Conservation (phyloP, 2,888 invertebrate species). For the Cephonodes hylas region DNA sequence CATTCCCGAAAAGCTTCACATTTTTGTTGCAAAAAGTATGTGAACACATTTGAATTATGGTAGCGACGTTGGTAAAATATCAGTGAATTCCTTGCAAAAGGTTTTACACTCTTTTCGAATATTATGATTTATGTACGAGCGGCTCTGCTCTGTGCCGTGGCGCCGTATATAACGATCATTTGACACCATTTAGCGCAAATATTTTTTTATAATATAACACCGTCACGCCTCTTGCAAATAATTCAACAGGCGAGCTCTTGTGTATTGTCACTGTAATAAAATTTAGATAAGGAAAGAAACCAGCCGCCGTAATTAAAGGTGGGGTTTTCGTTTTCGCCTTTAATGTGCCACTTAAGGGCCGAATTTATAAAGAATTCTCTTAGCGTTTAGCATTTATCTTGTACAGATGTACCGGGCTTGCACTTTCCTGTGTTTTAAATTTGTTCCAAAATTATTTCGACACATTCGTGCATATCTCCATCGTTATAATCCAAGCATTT, state of each 20-base stretch:
- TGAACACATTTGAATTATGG: conserved; percentile 42
- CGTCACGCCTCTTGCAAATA: conserved; percentile 47
- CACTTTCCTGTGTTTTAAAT: conserved; percentile 1
- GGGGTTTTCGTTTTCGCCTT: conserved; percentile 55
- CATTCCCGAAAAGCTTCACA: conserved; percentile 34
- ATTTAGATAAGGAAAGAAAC: conserved; percentile 70
- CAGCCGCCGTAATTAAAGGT: conserved; percentile 68
- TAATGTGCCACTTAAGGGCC: conserved; percentile 55
- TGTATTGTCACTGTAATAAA: conserved; percentile 73
- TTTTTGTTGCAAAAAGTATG: conserved; percentile 34
- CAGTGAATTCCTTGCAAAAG: conserved; percentile 30
- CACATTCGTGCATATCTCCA: background rate
- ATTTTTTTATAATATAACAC: conserved; percentile 32
- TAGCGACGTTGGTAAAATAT: conserved; percentile 35
- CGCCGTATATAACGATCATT: conserved; percentile 58
- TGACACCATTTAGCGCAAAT: conserved; percentile 53
- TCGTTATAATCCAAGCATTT: background rate
- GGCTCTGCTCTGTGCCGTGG: conserved; percentile 24
- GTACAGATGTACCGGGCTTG: conserved; percentile 30
- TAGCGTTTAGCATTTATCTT: conserved; percentile 38
- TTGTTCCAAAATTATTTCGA: conserved; percentile 8
- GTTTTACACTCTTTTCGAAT: conserved; percentile 50
- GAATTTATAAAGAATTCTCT: conserved; percentile 43
- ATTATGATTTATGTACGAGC: conserved; percentile 53
- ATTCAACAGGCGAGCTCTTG: conserved; percentile 67